Base-by-base conservation (phyloP, 2,113 vertebrate genomes). In the Speoplatyrhinus poulsoni region DNA sequence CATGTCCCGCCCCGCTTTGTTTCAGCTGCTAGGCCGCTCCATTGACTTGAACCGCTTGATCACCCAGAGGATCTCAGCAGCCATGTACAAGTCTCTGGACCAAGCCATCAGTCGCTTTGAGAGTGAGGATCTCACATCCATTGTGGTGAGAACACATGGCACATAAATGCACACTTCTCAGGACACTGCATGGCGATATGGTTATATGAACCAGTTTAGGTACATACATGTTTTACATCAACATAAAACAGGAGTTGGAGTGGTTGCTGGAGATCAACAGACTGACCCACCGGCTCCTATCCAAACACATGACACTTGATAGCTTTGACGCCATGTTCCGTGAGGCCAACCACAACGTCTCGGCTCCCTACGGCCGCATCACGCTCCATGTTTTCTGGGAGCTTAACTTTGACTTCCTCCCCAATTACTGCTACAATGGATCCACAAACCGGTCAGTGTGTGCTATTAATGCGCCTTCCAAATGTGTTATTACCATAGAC, bases 321-420 rank as follows among this genome's bases (percentile, higher is more conserved):
- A 99, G 96, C 90, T 99, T 99, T 9, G 98, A 99, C 6, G 97
- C 98, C 92, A 99, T 99, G 97, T 99, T 99, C 87, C 94, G 98
- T 0, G 98, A 99, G 79, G 98, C 97, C 90, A 99, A 99, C 85
- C 98, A 99, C 91, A 99, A 99, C 0, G 98, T 99, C 65, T 99
- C 98, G 0, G 98, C 98, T 0, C 98, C 98, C n/a, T 99, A 99
- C 0, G 98, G 98, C 11, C 95, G 98, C 65, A 99, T 99, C 92
- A 99, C 98, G 0, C 93, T 99, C 16, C 98, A 99, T 0, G 98
- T 99, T 84, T 99, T 99, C 91, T 99, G 98, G 98, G 98, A 99
- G 84, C 95, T 99, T 70, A 99, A 99, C 91, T 99, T 98, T 2
- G 98, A 99, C 87, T 99, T 99, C 86, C 93, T 99, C 57, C 98